Evolutionary conservation across 35 echinoderm and acorn worm species (phyloP), one percentile per base, ranked within the genome.

Genomic region (Hemicentrotus pulcherrimus): DNA sequence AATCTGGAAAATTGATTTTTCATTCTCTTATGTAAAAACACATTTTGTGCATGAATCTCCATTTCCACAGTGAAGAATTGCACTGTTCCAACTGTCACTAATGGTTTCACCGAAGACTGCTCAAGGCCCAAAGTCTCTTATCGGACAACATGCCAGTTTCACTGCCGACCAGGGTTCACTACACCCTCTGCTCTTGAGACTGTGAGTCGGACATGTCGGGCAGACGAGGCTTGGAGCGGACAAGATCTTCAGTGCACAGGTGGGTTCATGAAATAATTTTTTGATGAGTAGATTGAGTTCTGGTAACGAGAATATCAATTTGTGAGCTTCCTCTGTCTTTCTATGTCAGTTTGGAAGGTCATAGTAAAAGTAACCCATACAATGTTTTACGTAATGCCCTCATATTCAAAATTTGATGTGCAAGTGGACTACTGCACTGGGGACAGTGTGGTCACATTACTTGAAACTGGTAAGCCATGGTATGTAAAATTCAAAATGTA

Each of bases 191-290:
- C 88, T 33, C 31, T 91, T 11, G 55, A 46, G 18, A 22, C 48
- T 31, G 31, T 61, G 13, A 70, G 19, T 28, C 47, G 95, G 52
- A 52, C 88, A 13, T 95, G 95, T 46, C 88, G 59, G 88, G 88
- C 95, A 4, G 95, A 95, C 11, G 88, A 71, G 14, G 19, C 95
- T 10, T 95, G 95, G 95, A 95, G 95, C 70, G 95, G 95, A 92
- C 31, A 58, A 22, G 88, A 93, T 31, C 46, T 93, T 18, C 91
- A 93, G 11, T 93, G 91, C 46, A 93, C 46, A 46, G 91, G 91
- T 93, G 22, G 46, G 91, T 46, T 90, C 15, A 90, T 85, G 1
- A 85, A 16, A 2, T 41, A 41, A 41, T 1, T 41, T 41, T 41
- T 0, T 3, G 35, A 41, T 1, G 35, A 41, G 35, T 41, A 41